phyloP scores from a whole-genome alignment of 2,888 invertebrate species.

The Biston betularia region DNA sequence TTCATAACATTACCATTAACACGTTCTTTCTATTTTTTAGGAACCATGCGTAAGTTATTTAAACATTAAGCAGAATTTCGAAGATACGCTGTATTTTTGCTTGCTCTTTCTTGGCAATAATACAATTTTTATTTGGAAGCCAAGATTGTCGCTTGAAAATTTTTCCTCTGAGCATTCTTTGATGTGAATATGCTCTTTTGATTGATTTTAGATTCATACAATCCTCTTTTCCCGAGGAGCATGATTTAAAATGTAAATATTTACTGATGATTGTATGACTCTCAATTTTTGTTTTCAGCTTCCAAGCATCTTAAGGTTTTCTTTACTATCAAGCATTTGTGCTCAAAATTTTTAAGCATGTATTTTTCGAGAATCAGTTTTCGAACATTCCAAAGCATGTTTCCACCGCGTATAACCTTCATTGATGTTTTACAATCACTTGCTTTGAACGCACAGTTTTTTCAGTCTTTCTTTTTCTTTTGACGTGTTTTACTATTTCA shows the following conservation, averaged over 20 bases:
- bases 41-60: slow-evolving; percentile 85
- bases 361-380: slow-evolving; percentile 47
- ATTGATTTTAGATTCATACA: slow-evolving; percentile 52
- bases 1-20: slow-evolving; percentile 55
- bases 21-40: slow-evolving; percentile 81
- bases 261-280: slow-evolving; percentile 58
- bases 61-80: slow-evolving; percentile 71
- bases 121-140: slow-evolving; percentile 56
- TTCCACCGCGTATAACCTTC: slow-evolving; percentile 64
- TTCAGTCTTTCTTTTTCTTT: slow-evolving; percentile 47
- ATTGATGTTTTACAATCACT: slow-evolving; percentile 67
- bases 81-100: slow-evolving; percentile 77
- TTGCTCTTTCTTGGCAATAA: slow-evolving; percentile 64
- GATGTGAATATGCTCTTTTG: slow-evolving; percentile 25
- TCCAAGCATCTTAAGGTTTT: slow-evolving; percentile 53
- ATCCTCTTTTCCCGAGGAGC: slow-evolving; percentile 45
- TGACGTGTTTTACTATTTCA: slow-evolving; percentile 57
- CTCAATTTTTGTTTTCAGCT: slow-evolving; percentile 62
- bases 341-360: slow-evolving; percentile 59
- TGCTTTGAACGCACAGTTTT: slow-evolving; percentile 62
- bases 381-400: slow-evolving; percentile 69
- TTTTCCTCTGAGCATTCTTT: slow-evolving; percentile 47
- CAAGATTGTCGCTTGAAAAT: slow-evolving; percentile 66
- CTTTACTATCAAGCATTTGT: slow-evolving; percentile 47
- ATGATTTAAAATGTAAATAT: slow-evolving; percentile 24